Evolutionary conservation across 2,888 invertebrate species (phyloP).

Genomic region (Creontiades dilutus): DNA sequence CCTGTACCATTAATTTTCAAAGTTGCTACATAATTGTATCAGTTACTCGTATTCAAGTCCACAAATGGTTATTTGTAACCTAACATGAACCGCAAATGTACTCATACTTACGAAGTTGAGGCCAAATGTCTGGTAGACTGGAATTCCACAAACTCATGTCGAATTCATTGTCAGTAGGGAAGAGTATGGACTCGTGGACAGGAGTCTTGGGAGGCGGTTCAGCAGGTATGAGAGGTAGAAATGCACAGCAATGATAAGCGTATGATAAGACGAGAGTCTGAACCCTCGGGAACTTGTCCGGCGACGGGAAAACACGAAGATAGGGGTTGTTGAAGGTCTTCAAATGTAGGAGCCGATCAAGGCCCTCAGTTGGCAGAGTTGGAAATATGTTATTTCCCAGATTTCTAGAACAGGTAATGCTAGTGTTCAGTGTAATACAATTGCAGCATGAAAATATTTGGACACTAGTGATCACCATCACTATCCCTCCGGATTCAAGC

Average conservation of each 20-base stretch:
- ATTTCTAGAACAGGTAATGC: constrained; percentile 83
- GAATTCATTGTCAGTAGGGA: constrained; percentile 85
- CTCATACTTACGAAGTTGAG: constrained; percentile 86
- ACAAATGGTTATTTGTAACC: too few relatives aligned
- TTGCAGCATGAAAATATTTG: too few relatives aligned
- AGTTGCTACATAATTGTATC: too few relatives aligned
- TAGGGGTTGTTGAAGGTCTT: constrained; percentile 96
- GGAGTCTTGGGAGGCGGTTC: constrained; percentile 79
- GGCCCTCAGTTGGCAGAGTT: constrained; percentile 88
- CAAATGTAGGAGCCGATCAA: constrained; percentile 88
- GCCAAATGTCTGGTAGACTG: constrained; percentile 89
- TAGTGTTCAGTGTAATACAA: too few relatives aligned
- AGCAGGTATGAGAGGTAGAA: constrained; percentile 84
- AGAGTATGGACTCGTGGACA: constrained; percentile 84
- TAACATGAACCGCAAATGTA: too few relatives aligned
- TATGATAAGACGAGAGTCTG: constrained; percentile 88
- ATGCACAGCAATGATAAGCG: constrained; percentile 98
- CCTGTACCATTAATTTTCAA: too few relatives aligned
- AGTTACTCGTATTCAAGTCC: too few relatives aligned
- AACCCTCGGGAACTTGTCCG: constrained; percentile 91
- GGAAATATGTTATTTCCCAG: constrained; percentile 94
- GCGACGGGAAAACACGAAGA: constrained; percentile 91
- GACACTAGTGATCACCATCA: too few relatives aligned
- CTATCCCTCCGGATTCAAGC: too few relatives aligned
- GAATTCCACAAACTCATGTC: constrained; percentile 90